Base-by-base conservation (phyloP, 2,888 invertebrate species). In the Pristionchus exspectatus region DNA sequence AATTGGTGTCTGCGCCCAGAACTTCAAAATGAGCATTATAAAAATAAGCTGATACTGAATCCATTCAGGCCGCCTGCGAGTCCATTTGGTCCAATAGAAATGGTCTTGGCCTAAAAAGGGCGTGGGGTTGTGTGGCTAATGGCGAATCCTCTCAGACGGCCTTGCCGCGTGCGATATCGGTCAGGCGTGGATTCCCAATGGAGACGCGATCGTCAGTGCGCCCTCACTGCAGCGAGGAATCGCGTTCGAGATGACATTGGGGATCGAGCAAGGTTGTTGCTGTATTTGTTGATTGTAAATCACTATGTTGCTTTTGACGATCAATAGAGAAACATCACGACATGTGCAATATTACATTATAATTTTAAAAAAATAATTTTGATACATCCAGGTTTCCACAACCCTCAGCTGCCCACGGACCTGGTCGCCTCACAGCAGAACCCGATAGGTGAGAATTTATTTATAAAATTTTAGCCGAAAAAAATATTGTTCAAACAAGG, bases 171-270 rank as follows among this genome's bases (percentile, higher is more conserved):
- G 96, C 92, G 95, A 94, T 69, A 94, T 95, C 21, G 92, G 92
- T 5, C 95, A 95, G 24, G 94, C 95, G 9, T 96, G 96, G 96
- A 95, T 96, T 88, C 94, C 96, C 14, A 95, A 95, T 18, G 96
- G 96, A 10, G 95, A 96, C 89, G 95, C 96, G 89, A 95, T 96
- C 56, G 95, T 95, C 85, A 96, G 96, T 69, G 96, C 96, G 12
- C 95, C 95, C 86, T 96, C 96, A 0, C 95, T 96, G 87, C 95
- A 95, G 9, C 95, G 95, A 90, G 96, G 96, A 91, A 95, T 96
- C 4, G 96, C 96, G 89, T 94, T 96, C 10, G 95, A 96, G 38
- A 93, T 96, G 77, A 95, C 95, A 16, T 92, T 96, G 14, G 94
- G 95, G 30, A 95, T 96, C 3, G 95, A 95, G 59, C 96, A 96